phyloP scores from a whole-genome alignment of 2,888 invertebrate species.

The Microctonus aethiopoides region DNA sequence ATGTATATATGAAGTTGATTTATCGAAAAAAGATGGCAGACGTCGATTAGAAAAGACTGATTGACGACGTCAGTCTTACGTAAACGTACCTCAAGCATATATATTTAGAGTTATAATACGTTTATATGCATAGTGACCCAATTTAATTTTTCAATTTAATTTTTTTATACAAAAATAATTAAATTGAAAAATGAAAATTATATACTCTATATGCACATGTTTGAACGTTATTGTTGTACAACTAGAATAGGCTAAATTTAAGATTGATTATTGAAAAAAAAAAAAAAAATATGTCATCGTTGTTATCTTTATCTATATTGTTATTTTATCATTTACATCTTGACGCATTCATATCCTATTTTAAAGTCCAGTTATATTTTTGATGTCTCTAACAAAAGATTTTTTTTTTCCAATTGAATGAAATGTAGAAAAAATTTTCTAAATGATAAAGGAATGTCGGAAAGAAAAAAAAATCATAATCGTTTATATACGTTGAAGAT shows the following conservation, averaged over 20 bases:
- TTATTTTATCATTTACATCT: constrained; percentile 38
- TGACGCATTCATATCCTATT: too few relatives aligned
- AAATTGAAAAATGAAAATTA: constrained; percentile 32
- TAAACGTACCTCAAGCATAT: constrained; percentile 36
- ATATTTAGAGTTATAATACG: constrained; percentile 38
- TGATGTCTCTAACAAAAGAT: not conserved
- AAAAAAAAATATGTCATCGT: constrained; percentile 41
- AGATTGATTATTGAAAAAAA: constrained; percentile 31
- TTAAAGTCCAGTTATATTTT: not conserved
- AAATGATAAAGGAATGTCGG: not conserved
- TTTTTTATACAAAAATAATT: constrained; percentile 34
- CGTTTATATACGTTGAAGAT: not conserved
- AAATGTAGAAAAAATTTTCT: not conserved
- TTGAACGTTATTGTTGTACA: not conserved
- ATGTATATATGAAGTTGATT: constrained; percentile 38
- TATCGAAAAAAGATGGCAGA: constrained; percentile 5
- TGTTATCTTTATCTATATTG: constrained; percentile 44
- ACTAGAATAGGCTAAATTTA: constrained; percentile 20
- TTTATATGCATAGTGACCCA: constrained; percentile 30
- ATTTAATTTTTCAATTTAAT: too few relatives aligned
- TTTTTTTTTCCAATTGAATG: not conserved
- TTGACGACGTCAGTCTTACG: constrained; percentile 36
- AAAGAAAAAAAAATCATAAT: not conserved
- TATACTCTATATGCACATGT: not conserved
- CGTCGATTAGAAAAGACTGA: constrained; percentile 24